phyloP scores from a whole-genome alignment of 92 coral and sea anemone species.

The Epizoanthus illoricatus region DNA sequence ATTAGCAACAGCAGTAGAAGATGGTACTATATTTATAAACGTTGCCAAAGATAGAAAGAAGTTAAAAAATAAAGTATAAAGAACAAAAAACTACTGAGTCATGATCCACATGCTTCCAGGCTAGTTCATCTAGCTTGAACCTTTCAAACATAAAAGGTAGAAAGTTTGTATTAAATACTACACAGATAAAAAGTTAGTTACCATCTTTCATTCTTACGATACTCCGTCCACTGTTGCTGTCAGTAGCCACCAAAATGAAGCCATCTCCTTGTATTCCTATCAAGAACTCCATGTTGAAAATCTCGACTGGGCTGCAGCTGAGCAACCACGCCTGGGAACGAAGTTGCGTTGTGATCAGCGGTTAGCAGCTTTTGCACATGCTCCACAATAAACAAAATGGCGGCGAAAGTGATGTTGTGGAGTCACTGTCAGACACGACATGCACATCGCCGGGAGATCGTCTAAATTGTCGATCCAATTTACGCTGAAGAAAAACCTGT shows the following conservation, averaged over 20 bases:
- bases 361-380: constrained; percentile 38
- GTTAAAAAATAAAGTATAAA: neutral
- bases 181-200: constrained; percentile 8
- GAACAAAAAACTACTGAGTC: constrained; percentile 57
- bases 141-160: neutral
- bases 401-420: neutral
- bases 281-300: constrained; percentile 93
- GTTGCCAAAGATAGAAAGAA: neutral
- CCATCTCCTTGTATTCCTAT: constrained; percentile 94
- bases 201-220: constrained; percentile 98
- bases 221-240: constrained; percentile 93
- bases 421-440: too few species aligned
- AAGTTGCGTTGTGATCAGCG: neutral
- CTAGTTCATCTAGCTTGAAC: constrained; percentile 3
- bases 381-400: constrained; percentile 54
- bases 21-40: too few species aligned
- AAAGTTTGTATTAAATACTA: neutral
- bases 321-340: too few species aligned
- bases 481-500: neutral
- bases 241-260: constrained; percentile 90
- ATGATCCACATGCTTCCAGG: constrained; percentile 6
- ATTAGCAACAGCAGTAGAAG: too few species aligned
- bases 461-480: neutral
- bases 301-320: too few species aligned
- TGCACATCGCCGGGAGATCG: too few species aligned